Evolutionary conservation across 2,797 vertebrate species (phyloP), one percentile per base, ranked within the genome.

Genomic region (Sebastolobus altivelis): DNA sequence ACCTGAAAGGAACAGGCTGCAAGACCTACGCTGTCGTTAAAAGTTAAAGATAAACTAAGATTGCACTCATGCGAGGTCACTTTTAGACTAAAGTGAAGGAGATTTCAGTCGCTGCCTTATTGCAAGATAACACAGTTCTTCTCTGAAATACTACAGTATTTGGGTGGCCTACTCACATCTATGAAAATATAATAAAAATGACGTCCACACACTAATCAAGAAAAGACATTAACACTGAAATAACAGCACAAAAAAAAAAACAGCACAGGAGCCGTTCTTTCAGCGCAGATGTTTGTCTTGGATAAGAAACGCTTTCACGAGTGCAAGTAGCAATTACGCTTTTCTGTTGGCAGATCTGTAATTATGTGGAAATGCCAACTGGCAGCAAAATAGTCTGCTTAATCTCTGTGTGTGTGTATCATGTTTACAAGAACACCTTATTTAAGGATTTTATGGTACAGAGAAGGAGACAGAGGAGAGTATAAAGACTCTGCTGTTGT

Each of bases 331-430:
- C 72, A 90, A 82, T 81, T 79, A 77, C 13, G 16, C 60, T 74
- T 37, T 86, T 77, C 66, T 87, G 18, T 14, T 63, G 63, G 75
- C 71, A 72, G 83, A 79, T 79, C 55, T 79, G 77, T 82, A 72
- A 87, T 89, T 80, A 84, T 71, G 72, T 74, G 54, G 60, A 85
- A 87, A 81, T 56, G 65, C 75, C 75, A 88, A 75, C 55, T 62
- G 49, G 65, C 54, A 72, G 73, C 60, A 65, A 84, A 81, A 69
- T 18, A 75, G 59, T 70, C 14, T 40, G 54, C 10, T 31, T 66
- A 67, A 55, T 70, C 52, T 74, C 2, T 49, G 37, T 62, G 58
- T 68, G 59, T 69, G 55, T 40, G 18, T 52, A 54, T 59, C 20
- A 62, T 37, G 20, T 83, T 79, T 63, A 63, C 60, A 76, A 27